Conservation (phyloP, 1,140 invertebrate genomes). For the Delia radicum region DNA sequence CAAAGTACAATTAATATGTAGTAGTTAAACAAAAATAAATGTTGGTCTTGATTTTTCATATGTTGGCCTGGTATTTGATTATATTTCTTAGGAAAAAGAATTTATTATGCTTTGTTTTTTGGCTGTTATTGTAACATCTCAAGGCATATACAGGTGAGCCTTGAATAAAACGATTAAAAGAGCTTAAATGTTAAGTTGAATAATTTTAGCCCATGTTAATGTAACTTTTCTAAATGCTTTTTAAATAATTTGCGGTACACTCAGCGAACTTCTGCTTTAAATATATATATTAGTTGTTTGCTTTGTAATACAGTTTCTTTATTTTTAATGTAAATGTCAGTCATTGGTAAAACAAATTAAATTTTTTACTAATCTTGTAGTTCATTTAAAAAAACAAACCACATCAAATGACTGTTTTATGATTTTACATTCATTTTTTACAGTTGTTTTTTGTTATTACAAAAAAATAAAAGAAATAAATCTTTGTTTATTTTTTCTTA, state of each 20-base stretch:
- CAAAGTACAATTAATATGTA: not conserved
- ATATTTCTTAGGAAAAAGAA: conserved; percentile 2
- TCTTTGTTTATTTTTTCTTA: too few relatives aligned
- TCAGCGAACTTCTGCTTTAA: not conserved
- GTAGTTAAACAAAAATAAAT: conserved; percentile 3
- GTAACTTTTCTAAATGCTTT: too few relatives aligned
- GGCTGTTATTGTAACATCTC: not conserved
- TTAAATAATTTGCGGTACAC: not conserved
- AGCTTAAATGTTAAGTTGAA: not conserved
- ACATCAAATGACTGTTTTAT: too few relatives aligned
- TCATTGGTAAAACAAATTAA: too few relatives aligned
- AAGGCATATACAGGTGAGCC: too few relatives aligned
- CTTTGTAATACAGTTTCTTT: not conserved
- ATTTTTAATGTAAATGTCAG: too few relatives aligned
- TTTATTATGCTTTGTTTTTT: not conserved
- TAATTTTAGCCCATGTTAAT: too few relatives aligned
- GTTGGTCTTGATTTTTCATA: conserved; percentile 9
- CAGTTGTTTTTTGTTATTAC: too few relatives aligned
- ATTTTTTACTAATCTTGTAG: too few relatives aligned
- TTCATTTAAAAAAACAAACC: too few relatives aligned
- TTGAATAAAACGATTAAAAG: not conserved
- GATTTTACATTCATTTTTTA: too few relatives aligned
- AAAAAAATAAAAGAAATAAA: too few relatives aligned
- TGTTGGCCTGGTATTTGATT: not conserved
- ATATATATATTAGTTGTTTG: not conserved